Evolutionary conservation across 2,113 vertebrate genomes (phyloP).

Genomic region (Vidua chalybeata): DNA sequence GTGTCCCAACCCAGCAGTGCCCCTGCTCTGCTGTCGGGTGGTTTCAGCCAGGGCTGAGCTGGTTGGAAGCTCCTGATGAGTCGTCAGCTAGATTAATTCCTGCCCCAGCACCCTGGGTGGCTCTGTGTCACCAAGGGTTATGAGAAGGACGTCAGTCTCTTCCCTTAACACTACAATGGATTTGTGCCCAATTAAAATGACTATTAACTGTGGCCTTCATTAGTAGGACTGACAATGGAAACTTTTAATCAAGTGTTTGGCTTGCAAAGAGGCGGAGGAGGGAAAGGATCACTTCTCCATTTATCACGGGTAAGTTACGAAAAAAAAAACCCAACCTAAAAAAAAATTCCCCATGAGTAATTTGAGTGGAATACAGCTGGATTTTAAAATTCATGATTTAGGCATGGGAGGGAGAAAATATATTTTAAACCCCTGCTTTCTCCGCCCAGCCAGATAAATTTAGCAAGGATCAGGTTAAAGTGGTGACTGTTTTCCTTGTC

Average conservation of each 20-base stretch:
- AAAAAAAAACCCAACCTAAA: neutral
- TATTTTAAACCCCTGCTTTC: neutral
- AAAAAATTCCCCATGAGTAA: neutral
- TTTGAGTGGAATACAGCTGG: neutral
- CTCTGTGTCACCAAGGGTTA: neutral
- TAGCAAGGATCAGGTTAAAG: conserved; percentile 6
- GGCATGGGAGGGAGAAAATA: neutral
- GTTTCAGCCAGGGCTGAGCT: neutral
- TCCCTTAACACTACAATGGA: neutral
- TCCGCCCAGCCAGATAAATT: neutral
- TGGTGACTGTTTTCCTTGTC: neutral
- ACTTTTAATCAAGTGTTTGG: neutral
- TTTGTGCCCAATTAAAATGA: neutral
- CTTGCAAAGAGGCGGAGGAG: neutral
- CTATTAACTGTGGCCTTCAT: neutral
- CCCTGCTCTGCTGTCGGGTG: neutral
- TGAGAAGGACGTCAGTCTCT: neutral
- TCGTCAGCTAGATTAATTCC: neutral
- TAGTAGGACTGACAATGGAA: neutral
- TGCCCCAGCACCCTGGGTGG: neutral
- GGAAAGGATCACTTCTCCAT: neutral
- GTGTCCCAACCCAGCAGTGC: neutral
- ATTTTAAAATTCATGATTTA: conserved; percentile 18
- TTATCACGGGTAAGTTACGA: neutral
- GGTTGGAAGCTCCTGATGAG: neutral